These are phyloP conservation scores for Silurus lanzhouensis DNA, from an alignment of 2,797 vertebrate species.

Conservation along the genomic window DNA sequence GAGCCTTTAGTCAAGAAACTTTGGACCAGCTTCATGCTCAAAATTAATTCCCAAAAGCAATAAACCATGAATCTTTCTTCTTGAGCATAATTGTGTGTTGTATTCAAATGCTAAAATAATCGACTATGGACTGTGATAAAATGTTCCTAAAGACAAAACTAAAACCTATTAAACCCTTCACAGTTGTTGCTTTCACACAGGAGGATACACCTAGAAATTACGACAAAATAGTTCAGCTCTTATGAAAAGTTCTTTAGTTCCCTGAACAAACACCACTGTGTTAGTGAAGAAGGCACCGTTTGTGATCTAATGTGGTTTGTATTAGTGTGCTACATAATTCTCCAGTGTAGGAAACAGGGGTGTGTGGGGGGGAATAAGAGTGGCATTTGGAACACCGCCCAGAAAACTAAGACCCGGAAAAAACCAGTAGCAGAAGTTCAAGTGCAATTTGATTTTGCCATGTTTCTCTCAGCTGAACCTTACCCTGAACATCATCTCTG, in stretches of 20 bases:
- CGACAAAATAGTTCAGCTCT: slow-evolving; percentile 3
- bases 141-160: neutral
- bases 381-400: slow-evolving; percentile 15
- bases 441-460: neutral
- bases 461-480: slow-evolving; percentile 3
- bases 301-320: slow-evolving; percentile 7
- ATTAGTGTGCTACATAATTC: slow-evolving; percentile 1
- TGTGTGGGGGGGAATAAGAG: neutral
- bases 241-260: neutral
- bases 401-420: neutral
- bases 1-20: neutral
- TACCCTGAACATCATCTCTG: neutral
- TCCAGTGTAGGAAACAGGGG: neutral
- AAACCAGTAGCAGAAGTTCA: slow-evolving; percentile 14
- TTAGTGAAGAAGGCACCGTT: neutral
- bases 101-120: neutral
- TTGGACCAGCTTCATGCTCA: neutral
- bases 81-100: neutral
- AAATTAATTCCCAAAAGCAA: neutral
- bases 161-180: neutral
- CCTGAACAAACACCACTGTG: slow-evolving; percentile 12
- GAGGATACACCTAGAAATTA: neutral
- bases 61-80: neutral
- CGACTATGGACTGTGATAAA: neutral
- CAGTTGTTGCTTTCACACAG: neutral